phyloP scores from a whole-genome alignment of 2,113 vertebrate genomes.

The Peromyscus polionotus region DNA sequence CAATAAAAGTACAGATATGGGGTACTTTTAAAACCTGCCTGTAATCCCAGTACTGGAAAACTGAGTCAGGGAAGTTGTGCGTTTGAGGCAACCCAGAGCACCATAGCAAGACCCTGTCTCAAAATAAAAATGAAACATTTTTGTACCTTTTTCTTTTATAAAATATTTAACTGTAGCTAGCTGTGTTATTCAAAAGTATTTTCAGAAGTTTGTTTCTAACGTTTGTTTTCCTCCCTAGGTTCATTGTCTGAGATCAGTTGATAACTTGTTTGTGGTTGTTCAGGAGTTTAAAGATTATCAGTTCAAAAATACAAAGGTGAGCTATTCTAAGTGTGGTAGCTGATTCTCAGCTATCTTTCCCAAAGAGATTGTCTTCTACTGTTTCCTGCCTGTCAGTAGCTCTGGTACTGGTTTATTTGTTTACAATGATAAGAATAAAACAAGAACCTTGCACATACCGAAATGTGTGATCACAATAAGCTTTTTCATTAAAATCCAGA shows the following conservation, averaged over 20 bases:
- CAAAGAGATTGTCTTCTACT: slow-evolving; percentile 33
- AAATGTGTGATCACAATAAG: not conserved
- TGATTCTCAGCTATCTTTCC: not conserved
- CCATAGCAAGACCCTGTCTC: not conserved
- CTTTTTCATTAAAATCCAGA: slow-evolving; percentile 34
- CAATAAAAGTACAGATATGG: not conserved
- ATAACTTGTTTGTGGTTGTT: slow-evolving; percentile 98
- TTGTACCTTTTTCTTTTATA: not conserved
- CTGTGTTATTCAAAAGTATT: not conserved
- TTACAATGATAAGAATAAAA: not conserved
- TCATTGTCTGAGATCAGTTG: slow-evolving; percentile 95
- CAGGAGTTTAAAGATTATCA: slow-evolving; percentile 93
- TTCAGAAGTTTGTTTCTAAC: not conserved
- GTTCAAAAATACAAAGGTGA: slow-evolving; percentile 96
- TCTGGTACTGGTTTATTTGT: not conserved
- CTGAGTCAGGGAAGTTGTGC: not conserved
- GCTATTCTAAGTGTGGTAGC: not conserved
- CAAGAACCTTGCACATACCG: not conserved
- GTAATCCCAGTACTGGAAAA: not conserved
- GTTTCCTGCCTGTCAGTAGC: slow-evolving; percentile 1
- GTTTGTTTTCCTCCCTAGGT: slow-evolving; percentile 87
- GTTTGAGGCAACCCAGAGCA: not conserved
- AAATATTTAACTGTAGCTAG: not conserved
- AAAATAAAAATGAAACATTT: not conserved
- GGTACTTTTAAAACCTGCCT: not conserved